A percentile compares a stretch with the other conserved stretches of the same genome.
These are phyloP conservation scores for Anisognathus igniventris DNA, from an alignment of 2,797 vertebrate species.

Conservation along the genomic window DNA sequence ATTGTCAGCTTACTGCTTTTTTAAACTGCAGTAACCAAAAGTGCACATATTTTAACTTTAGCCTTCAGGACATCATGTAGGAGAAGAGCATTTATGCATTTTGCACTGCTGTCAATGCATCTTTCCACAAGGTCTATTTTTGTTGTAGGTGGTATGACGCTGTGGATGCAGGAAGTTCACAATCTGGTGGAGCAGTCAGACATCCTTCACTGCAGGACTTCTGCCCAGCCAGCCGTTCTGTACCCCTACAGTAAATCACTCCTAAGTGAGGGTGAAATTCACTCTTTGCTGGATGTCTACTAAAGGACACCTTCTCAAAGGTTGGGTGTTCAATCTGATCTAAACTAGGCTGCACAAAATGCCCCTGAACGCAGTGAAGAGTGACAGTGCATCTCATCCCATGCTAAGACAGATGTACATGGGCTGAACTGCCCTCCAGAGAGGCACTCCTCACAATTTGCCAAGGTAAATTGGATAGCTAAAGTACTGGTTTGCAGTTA, in stretches of 20 bases:
- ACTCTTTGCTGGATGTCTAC: background rate
- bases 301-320: background rate
- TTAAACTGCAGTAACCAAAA: background rate
- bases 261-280: background rate
- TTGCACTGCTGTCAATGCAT: background rate
- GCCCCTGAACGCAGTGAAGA: background rate
- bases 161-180: background rate
- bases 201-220: background rate
- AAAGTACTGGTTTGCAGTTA: background rate
- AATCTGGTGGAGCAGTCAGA: background rate
- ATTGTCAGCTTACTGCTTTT: background rate
- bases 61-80: background rate
- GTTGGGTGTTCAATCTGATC: background rate
- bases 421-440: background rate
- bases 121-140: background rate
- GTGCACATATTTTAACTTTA: background rate
- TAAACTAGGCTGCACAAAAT: background rate
- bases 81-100: background rate
- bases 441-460: background rate
- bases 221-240: background rate
- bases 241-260: background rate
- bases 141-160: fast-evolving
- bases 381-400: background rate
- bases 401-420: background rate
- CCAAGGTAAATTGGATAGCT: background rate